Evolutionary conservation across 2,113 vertebrate species (phyloP), one percentile per base, ranked within the genome.

Genomic region (Spea multiplicata): DNA sequence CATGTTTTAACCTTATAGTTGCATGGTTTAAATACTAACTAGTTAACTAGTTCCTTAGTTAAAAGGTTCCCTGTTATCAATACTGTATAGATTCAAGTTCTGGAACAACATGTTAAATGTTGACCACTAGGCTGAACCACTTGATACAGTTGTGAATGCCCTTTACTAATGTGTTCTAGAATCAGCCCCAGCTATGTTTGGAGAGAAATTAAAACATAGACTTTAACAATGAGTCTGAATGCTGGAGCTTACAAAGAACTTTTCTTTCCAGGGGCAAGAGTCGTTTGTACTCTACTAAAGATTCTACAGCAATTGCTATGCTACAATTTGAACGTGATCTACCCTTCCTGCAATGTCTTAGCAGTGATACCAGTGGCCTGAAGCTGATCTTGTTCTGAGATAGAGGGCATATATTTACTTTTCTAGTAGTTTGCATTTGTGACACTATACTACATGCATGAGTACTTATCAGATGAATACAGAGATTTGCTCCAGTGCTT

Each of bases 401-500:
- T 62, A 75, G 48, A 78, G 75, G 48, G 68, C 75, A 49, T 49
- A 52, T 8, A 71, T 71, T 78, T 71, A 49, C 65, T 68, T 57
- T 14, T 65, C 47, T 49, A 17, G 50, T 45, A 52, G 47, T 77
- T 62, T 77, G 75, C 14, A 65, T 78, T 78, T 78, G 57, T 71
- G 68, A 71, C 68, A 78, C 68, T 71, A 71, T 71, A 71, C 66
- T 62, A 71, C 67, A 78, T 78, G 76, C 76, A 64, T 71, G 76
- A 78, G 76, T 17, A 62, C 67, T 71, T 78, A 64, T 71, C 67
- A 71, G 66, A 77, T 77, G 75, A 70, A 61, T 59, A 76, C 4
- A 77, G 74, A 75, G 76, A 78, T 78, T 62, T 78, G 55, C 76
- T 78, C 68, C 67, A 78, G 16, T 71, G 67, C 46, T 71, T 44